Conservation (phyloP, 2,113 vertebrate genomes). For the Calonectris borealis region DNA sequence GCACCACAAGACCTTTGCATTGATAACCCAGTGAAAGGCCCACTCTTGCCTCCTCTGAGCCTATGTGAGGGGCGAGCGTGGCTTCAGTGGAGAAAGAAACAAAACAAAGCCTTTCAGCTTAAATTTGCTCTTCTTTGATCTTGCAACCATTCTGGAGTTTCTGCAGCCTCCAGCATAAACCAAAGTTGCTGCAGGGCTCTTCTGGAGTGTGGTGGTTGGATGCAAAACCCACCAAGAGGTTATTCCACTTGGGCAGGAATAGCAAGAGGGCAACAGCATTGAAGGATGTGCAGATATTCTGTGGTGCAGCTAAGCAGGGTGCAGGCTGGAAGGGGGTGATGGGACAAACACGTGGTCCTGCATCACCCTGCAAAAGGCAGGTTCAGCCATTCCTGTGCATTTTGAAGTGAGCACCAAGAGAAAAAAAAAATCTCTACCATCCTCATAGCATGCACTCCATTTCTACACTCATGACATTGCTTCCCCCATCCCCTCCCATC, state of each 20-base stretch:
- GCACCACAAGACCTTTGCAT: background rate
- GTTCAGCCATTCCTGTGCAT: background rate
- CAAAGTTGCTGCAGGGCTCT: background rate
- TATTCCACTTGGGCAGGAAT: background rate
- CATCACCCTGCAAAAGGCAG: fast-evolving
- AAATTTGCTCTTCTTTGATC: background rate
- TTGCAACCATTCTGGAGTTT: background rate
- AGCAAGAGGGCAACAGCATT: fast-evolving
- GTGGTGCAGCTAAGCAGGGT: background rate
- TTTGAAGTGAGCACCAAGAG: background rate
- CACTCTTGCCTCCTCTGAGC: background rate
- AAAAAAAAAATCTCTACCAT: background rate
- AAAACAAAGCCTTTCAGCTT: background rate
- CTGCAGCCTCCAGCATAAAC: background rate
- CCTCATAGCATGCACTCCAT: fast-evolving
- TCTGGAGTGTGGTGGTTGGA: no score
- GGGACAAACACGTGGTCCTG: fast-evolving
- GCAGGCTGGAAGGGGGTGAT: fast-evolving
- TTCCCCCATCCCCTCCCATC: background rate
- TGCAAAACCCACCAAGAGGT: fast-evolving
- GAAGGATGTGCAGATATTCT: background rate
- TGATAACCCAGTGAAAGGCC: background rate
- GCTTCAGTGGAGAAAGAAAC: background rate
- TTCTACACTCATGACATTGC: background rate
- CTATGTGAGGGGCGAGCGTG: fast-evolving